These are phyloP conservation scores for Arvicanthis niloticus DNA, from an alignment of 2,113 vertebrate species.

Conservation along the genomic window DNA sequence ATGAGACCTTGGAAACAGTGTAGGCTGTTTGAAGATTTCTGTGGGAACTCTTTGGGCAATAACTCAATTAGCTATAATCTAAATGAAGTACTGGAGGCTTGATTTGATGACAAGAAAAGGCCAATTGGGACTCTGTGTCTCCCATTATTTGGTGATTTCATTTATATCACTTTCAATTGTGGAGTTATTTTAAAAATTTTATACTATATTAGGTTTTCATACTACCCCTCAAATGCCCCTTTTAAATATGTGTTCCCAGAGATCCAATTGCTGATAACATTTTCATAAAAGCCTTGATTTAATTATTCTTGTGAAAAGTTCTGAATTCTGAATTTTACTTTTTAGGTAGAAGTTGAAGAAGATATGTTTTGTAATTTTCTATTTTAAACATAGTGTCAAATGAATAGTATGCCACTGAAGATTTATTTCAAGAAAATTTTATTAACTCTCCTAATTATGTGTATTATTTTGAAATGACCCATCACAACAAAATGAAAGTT, in stretches of 20 bases:
- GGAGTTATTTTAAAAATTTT: not conserved
- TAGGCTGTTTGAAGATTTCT: not conserved
- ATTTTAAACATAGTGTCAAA: slow-evolving; percentile 39
- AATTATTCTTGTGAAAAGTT: not conserved
- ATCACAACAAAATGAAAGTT: not conserved
- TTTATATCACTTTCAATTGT: not conserved
- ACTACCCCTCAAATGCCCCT: not conserved
- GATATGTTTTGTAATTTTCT: not conserved
- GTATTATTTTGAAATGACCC: not conserved
- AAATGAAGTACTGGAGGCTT: not conserved
- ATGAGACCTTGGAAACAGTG: not conserved
- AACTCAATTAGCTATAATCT: not conserved
- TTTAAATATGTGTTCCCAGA: not conserved
- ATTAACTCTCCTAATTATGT: not conserved
- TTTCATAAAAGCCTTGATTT: not conserved
- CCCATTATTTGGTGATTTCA: not conserved
- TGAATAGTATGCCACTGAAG: not conserved
- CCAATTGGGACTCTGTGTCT: no score
- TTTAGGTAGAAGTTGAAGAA: not conserved
- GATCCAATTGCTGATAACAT: slow-evolving; percentile 6
- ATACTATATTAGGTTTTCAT: not conserved
- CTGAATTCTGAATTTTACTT: not conserved
- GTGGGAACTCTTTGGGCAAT: not conserved
- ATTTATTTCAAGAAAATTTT: slow-evolving; percentile 14
- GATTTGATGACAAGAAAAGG: not conserved